Evolutionary conservation across 2,113 vertebrate genomes (phyloP).

Genomic region (Podiceps cristatus): DNA sequence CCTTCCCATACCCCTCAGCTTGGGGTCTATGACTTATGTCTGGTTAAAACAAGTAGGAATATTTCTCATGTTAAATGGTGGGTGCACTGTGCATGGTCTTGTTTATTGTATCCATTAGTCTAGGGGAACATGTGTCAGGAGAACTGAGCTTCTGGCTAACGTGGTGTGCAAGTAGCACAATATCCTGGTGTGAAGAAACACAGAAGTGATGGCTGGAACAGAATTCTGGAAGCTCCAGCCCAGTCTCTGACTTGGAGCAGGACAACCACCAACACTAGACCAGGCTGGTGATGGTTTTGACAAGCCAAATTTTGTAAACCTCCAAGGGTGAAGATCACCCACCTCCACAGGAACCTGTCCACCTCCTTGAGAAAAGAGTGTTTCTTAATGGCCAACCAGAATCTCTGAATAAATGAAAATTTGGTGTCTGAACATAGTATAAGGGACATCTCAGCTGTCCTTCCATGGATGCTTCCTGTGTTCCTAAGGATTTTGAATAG

Average conservation of each 20-base stretch:
- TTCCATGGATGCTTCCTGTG: not conserved
- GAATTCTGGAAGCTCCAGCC: no score
- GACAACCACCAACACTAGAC: not conserved
- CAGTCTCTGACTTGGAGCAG: not conserved
- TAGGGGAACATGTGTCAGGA: no score
- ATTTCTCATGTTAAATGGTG: not conserved
- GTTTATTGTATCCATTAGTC: no score
- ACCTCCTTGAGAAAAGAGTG: not conserved
- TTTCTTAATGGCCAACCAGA: not conserved
- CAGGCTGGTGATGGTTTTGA: not conserved
- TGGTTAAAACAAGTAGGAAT: not conserved
- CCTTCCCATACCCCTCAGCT: not conserved
- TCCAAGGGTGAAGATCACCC: not conserved
- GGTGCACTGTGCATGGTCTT: not conserved
- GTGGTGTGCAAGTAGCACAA: no score
- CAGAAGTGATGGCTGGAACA: no score
- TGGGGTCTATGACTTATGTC: no score
- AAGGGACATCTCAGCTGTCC: not conserved
- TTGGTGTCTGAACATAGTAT: not conserved
- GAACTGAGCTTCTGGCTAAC: no score
- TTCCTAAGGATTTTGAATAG: not conserved
- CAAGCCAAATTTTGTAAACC: not conserved
- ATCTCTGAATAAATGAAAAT: not conserved
- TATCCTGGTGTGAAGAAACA: no score
- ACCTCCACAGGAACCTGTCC: not conserved